These are phyloP conservation scores for Athetis lepigone DNA, from an alignment of 2,888 invertebrate genomes.

Conservation along the genomic window DNA sequence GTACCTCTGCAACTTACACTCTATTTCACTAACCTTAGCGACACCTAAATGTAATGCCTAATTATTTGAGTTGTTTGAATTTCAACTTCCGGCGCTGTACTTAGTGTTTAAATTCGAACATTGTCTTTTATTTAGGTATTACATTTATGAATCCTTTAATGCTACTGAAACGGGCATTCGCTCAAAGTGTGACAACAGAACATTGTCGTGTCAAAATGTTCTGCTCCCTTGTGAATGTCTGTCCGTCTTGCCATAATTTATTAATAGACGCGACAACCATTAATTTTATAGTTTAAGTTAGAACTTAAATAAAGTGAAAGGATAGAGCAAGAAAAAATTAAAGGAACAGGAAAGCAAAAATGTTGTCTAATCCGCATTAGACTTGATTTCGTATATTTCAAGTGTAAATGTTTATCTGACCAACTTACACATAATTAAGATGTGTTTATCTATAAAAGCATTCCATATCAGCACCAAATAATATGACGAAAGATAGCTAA, in stretches of 20 bases:
- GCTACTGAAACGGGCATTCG: background rate
- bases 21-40: background rate
- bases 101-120: too few species aligned
- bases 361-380: background rate
- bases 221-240: background rate
- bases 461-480: too few species aligned
- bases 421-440: background rate
- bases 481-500: too few species aligned
- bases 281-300: background rate
- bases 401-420: too few species aligned
- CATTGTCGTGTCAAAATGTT: background rate
- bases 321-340: background rate
- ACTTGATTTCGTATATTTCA: too few species aligned
- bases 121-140: too few species aligned
- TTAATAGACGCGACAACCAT: background rate
- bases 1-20: conserved; percentile 29
- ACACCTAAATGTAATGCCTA: background rate
- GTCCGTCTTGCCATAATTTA: conserved; percentile 6
- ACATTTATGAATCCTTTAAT: too few species aligned
- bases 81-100: background rate
- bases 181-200: conserved; percentile 18
- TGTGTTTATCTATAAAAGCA: too few species aligned
- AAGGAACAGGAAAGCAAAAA: background rate
- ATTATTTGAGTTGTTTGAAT: background rate
- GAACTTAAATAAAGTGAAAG: background rate